A percentile compares a stretch with the other conserved stretches of the same genome.
Evolutionary conservation across 2,797 vertebrate genomes (phyloP).

Genomic region (Lateolabrax maculatus): DNA sequence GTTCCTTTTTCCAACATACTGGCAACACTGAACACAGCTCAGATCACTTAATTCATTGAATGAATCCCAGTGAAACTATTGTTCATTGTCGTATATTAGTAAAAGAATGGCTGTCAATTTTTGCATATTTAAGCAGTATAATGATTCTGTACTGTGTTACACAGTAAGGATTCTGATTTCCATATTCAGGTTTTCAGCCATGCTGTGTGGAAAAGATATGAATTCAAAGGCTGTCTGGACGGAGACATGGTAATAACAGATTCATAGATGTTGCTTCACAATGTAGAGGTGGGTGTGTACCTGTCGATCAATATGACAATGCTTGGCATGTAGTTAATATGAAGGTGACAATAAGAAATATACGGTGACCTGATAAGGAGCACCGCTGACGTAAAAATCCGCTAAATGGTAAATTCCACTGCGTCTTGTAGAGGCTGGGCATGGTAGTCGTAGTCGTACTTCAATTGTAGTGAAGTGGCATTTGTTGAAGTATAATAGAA

Average conservation of each 20-base stretch:
- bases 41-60: neutral
- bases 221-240: slow-evolving; percentile 27
- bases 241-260: slow-evolving; percentile 22
- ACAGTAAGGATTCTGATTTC: slow-evolving; percentile 8
- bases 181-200: neutral
- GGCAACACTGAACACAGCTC: neutral
- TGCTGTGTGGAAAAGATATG: slow-evolving; percentile 4
- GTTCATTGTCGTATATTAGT: neutral
- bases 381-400: neutral
- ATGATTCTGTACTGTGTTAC: neutral
- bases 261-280: slow-evolving; percentile 1
- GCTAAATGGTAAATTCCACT: slow-evolving; percentile 14
- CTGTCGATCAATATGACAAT: slow-evolving; percentile 11
- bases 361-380: slow-evolving; percentile 24
- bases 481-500: neutral
- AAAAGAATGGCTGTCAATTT: neutral
- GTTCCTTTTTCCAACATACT: neutral
- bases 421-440: neutral
- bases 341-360: slow-evolving; percentile 17
- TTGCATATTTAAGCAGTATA: neutral
- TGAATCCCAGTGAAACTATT: neutral
- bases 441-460: no score
- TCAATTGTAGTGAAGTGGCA: neutral
- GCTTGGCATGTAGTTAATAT: slow-evolving; percentile 9
- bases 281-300: neutral